phyloP scores from a whole-genome alignment of 2,888 invertebrate species.

The Atrina japonica region DNA sequence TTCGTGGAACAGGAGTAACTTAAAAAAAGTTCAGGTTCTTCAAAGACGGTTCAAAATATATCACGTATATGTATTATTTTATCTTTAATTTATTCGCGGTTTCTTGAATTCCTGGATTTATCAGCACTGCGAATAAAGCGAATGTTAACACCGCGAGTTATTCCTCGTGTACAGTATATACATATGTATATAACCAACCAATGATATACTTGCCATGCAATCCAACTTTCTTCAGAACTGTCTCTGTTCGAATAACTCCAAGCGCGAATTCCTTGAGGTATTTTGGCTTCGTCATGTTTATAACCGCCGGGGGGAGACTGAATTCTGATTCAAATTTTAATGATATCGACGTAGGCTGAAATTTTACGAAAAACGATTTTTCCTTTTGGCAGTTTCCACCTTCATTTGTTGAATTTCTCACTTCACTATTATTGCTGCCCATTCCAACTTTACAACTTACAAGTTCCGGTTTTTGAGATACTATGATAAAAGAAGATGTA shows the following conservation, averaged over 20 bases:
- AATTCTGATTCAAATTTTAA: background rate
- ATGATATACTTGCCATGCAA: background rate
- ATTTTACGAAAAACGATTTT: conserved; percentile 8
- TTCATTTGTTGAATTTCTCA: conserved; percentile 4
- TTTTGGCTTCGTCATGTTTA: background rate
- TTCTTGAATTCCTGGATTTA: no score
- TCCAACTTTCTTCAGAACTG: background rate
- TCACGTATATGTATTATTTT: no score
- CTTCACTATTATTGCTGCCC: background rate
- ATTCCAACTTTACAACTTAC: background rate
- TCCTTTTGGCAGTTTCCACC: conserved; percentile 2
- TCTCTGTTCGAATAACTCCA: background rate
- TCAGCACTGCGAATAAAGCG: no score
- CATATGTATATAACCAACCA: no score
- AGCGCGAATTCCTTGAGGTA: background rate
- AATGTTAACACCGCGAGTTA: no score
- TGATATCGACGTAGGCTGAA: conserved; percentile 8
- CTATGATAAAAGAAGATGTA: background rate
- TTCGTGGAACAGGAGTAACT: no score
- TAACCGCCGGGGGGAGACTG: background rate
- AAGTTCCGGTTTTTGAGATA: conserved; percentile 12
- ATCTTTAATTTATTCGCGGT: no score
- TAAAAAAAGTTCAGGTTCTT: no score
- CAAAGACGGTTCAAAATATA: no score
- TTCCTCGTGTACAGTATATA: no score